A percentile compares a stretch with the other conserved stretches of the same genome.
Conservation (phyloP, 2,888 invertebrate species). For the Tuta absoluta region DNA sequence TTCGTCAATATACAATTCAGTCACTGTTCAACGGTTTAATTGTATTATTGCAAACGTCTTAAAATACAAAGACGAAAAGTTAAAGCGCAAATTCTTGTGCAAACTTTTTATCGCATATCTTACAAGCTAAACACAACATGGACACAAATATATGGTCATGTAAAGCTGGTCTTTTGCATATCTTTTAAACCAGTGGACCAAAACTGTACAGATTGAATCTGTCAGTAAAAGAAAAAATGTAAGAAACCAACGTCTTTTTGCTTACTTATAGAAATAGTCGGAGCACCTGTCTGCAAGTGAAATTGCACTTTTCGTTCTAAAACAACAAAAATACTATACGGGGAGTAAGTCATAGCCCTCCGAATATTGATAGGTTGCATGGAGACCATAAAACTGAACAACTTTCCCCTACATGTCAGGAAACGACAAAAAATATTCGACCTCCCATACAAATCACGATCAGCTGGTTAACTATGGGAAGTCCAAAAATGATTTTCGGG, state of each 20-base stretch:
- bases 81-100: not conserved
- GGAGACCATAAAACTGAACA: too few species aligned
- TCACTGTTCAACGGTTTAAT: too few species aligned
- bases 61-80: not conserved
- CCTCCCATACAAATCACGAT: too few species aligned
- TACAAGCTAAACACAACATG: not conserved
- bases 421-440: too few species aligned
- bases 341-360: too few species aligned
- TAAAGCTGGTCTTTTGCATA: too few species aligned
- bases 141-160: too few species aligned
- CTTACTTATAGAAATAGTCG: constrained; percentile 6
- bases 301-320: not conserved
- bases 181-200: not conserved
- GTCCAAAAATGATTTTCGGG: too few species aligned
- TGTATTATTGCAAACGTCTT: not conserved
- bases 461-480: too few species aligned
- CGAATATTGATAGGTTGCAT: too few species aligned
- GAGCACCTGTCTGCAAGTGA: constrained; percentile 19
- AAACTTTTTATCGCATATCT: not conserved
- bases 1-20: too few species aligned
- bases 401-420: too few species aligned
- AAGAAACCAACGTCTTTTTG: not conserved
- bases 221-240: not conserved
- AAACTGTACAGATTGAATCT: not conserved
- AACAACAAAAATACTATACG: constrained; percentile 4